Conservation (phyloP, 2,888 invertebrate genomes). For the Syrista parreyssii region DNA sequence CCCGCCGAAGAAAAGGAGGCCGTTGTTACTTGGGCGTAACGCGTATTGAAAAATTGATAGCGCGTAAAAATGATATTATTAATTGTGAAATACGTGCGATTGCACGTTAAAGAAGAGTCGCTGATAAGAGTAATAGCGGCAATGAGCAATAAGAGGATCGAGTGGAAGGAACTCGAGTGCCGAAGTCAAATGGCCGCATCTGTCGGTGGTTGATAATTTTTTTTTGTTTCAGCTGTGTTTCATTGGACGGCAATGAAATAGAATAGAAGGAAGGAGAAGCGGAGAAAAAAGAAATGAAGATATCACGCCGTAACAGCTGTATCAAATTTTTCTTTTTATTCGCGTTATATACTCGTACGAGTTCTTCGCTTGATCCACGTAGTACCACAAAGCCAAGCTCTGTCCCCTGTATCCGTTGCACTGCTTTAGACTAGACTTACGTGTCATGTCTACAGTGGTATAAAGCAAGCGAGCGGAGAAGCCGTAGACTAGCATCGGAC, state of each 20-base stretch:
- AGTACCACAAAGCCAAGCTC: not conserved
- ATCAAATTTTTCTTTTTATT: not conserved
- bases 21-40: not conserved
- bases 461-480: not conserved
- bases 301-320: not conserved
- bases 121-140: not conserved
- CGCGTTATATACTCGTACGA: not conserved
- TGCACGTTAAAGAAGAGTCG: not conserved
- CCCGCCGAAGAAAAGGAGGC: not conserved
- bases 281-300: not conserved
- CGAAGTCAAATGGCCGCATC: not conserved
- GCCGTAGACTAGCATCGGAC: not conserved
- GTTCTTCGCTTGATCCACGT: not conserved
- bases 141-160: not conserved
- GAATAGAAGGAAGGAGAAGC: not conserved
- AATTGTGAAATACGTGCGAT: not conserved
- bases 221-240: not conserved
- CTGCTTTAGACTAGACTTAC: not conserved
- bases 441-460: not conserved
- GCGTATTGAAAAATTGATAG: not conserved
- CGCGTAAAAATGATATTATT: not conserved
- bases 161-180: not conserved
- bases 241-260: not conserved
- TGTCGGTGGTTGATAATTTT: not conserved
- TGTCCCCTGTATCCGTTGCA: not conserved